phyloP scores from a whole-genome alignment of 1,140 invertebrate species.

The Cotesia glomerata region DNA sequence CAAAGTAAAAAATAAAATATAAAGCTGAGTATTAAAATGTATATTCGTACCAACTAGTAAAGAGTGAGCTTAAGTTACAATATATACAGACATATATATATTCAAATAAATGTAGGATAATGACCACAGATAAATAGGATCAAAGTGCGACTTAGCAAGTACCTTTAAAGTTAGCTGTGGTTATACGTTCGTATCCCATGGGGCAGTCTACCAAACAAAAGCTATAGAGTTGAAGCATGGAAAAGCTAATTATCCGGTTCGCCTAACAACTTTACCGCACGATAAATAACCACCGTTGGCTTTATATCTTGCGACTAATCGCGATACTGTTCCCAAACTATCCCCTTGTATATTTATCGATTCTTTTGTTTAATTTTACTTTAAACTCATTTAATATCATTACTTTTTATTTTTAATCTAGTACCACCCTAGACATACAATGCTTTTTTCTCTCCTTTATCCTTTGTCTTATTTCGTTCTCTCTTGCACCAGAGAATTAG shows the following conservation, averaged over 20 bases:
- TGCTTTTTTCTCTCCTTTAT: background rate
- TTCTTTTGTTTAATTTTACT: background rate
- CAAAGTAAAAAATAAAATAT: too few relatives aligned
- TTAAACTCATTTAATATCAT: background rate
- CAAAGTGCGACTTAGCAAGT: background rate
- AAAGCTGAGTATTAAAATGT: too few relatives aligned
- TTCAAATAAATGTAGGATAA: background rate
- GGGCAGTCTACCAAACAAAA: slow-evolving; percentile 2
- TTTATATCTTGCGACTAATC: slow-evolving; percentile 25
- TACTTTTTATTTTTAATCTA: background rate
- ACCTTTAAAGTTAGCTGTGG: background rate
- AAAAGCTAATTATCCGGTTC: slow-evolving; percentile 30
- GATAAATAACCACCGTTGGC: slow-evolving; percentile 24
- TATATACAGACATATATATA: too few relatives aligned
- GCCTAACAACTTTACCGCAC: slow-evolving; percentile 28
- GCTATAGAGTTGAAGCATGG: slow-evolving; percentile 1
- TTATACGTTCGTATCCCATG: slow-evolving; percentile 3
- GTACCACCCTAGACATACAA: background rate
- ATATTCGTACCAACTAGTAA: too few relatives aligned
- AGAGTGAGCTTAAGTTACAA: too few relatives aligned
- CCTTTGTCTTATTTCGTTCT: too few relatives aligned
- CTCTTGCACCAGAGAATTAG: background rate
- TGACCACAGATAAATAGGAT: background rate
- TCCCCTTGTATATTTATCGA: background rate
- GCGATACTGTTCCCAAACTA: background rate